phyloP scores from a whole-genome alignment of 2,888 invertebrate species.

The Anorthoa munda region DNA sequence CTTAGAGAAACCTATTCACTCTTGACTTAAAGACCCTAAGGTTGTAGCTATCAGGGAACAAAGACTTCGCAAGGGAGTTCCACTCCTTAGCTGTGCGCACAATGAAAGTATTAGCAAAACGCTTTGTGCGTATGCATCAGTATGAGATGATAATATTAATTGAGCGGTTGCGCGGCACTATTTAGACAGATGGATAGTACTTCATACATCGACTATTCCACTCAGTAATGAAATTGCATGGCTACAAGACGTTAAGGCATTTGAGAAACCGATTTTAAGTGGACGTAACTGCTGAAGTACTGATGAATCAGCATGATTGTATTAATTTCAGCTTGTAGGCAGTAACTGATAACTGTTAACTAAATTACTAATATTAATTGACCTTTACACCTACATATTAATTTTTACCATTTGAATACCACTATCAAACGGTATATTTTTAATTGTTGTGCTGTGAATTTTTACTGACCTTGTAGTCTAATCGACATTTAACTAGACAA shows the following conservation, averaged over 20 bases:
- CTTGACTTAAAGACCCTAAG: too few species aligned
- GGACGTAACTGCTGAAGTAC: neutral
- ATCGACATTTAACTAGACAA: slow-evolving; percentile 17
- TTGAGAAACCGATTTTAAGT: neutral
- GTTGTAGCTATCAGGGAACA: too few species aligned
- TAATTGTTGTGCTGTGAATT: neutral
- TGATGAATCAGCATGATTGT: neutral
- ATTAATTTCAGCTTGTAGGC: slow-evolving; percentile 9
- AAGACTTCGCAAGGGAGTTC: too few species aligned
- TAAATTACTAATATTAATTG: neutral
- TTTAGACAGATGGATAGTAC: neutral
- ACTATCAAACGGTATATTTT: neutral
- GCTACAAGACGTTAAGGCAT: neutral
- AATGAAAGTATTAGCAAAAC: too few species aligned
- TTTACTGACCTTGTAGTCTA: neutral
- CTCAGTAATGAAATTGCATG: neutral
- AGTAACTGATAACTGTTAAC: too few species aligned
- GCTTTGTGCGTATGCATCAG: too few species aligned
- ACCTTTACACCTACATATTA: slow-evolving; percentile 20
- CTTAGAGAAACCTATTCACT: too few species aligned
- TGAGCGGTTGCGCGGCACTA: neutral
- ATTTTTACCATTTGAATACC: neutral
- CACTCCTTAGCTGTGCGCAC: too few species aligned
- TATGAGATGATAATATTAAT: neutral
- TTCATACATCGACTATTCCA: neutral